Evolutionary conservation across 2,888 invertebrate species (phyloP).

Genomic region (Drosophila mayaguana): DNA sequence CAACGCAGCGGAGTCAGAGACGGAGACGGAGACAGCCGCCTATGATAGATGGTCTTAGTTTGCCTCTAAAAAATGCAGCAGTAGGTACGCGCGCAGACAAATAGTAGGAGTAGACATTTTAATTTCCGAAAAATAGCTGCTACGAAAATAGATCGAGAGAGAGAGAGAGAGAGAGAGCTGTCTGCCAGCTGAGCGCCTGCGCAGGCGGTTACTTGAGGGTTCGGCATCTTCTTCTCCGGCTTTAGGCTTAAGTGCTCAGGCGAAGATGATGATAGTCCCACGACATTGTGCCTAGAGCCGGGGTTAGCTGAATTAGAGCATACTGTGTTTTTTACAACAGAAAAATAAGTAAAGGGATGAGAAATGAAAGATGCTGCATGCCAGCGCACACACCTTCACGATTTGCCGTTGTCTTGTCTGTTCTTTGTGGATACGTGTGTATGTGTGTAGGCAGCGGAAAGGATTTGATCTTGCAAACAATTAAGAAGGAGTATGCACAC

Average conservation of each 20-base stretch:
- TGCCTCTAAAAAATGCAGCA: constrained; percentile 51
- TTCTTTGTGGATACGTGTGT: constrained; percentile 32
- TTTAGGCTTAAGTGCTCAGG: constrained; percentile 48
- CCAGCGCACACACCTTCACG: constrained; percentile 54
- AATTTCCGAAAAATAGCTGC: constrained; percentile 67
- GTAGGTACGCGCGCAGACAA: constrained; percentile 59
- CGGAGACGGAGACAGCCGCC: constrained; percentile 25
- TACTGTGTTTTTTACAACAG: constrained; percentile 26
- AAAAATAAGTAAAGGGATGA: constrained; percentile 42
- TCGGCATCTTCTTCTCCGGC: constrained; percentile 2
- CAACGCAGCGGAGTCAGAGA: constrained; percentile 43
- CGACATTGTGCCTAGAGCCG: constrained; percentile 31
- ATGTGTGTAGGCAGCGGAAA: constrained; percentile 70
- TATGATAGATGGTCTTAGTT: constrained; percentile 66
- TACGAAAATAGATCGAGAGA: constrained; percentile 52
- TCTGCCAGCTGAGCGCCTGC: constrained; percentile 57
- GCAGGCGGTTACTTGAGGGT: constrained; percentile 40
- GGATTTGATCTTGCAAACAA: constrained; percentile 59
- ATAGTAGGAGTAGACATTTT: constrained; percentile 81
- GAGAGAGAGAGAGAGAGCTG: not conserved
- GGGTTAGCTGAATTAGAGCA: constrained; percentile 50
- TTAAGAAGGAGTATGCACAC: constrained; percentile 56
- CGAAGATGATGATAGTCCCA: constrained; percentile 26
- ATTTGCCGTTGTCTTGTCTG: constrained; percentile 49
- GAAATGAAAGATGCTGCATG: constrained; percentile 47